Conservation (phyloP, 2,888 invertebrate species). For the Adela reaumurella region DNA sequence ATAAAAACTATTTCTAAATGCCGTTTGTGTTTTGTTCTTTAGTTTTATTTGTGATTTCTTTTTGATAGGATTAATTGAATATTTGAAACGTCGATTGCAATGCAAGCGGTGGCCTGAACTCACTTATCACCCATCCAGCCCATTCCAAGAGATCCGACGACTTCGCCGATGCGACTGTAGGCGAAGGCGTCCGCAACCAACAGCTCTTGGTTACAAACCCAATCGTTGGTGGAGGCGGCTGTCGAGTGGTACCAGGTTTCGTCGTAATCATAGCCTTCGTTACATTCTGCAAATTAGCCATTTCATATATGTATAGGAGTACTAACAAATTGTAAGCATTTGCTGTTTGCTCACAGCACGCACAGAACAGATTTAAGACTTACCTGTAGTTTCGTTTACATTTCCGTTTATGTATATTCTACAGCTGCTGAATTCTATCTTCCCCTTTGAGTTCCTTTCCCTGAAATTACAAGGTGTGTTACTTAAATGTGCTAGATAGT, state of each 20-base stretch:
- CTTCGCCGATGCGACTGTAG: constrained; percentile 25
- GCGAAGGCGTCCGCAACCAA: constrained; percentile 26
- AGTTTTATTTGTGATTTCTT: too few relatives aligned
- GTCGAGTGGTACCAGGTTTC: constrained; percentile 30
- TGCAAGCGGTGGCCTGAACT: too few relatives aligned
- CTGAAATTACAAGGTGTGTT: constrained; percentile 14
- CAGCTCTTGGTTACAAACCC: constrained; percentile 31
- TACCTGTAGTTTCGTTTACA: constrained; percentile 20
- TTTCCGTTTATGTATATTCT: constrained; percentile 17
- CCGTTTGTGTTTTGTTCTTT: too few relatives aligned
- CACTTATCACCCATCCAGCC: constrained; percentile 35
- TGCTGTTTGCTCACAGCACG: too few relatives aligned
- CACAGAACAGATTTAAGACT: neutral
- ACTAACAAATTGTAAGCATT: too few relatives aligned
- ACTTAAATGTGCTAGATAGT: too few relatives aligned
- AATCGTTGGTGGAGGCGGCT: constrained; percentile 25
- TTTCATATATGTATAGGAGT: too few relatives aligned
- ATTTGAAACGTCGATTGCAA: too few relatives aligned
- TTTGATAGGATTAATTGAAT: neutral
- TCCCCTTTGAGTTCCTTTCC: constrained; percentile 13
- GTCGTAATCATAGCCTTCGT: constrained; percentile 20
- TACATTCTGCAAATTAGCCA: too few relatives aligned
- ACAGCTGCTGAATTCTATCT: constrained; percentile 21
- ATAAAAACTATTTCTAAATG: too few relatives aligned
- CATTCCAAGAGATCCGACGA: constrained; percentile 26